These are phyloP conservation scores for Syrrhaptes paradoxus DNA, from an alignment of 2,113 vertebrate genomes.

Conservation along the genomic window DNA sequence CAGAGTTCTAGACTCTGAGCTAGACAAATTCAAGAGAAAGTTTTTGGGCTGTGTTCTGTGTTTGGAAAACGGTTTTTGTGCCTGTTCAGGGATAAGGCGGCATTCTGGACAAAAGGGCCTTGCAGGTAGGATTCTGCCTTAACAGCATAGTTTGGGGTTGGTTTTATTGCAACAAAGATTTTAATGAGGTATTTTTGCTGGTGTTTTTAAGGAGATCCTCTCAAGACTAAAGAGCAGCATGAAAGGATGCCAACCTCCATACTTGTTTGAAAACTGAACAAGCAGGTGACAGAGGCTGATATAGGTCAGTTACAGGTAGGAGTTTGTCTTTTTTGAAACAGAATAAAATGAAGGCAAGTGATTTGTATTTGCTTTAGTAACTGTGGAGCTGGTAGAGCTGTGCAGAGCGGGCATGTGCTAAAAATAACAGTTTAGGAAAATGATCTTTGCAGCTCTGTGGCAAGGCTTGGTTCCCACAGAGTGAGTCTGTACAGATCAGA, in stretches of 20 bases:
- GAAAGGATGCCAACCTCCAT: not conserved
- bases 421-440: not conserved
- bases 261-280: slow-evolving; percentile 39
- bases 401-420: not conserved
- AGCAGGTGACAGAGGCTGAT: slow-evolving; percentile 49
- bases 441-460: not conserved
- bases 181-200: slow-evolving; percentile 48
- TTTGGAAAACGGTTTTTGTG: not conserved
- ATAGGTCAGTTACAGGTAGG: slow-evolving; percentile 45
- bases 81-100: not conserved
- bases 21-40: not conserved
- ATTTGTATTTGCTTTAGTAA: not conserved
- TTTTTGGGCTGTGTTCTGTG: not conserved
- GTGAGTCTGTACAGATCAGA: not conserved
- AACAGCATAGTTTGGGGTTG: not conserved
- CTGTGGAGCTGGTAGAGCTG: not conserved
- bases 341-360: not conserved
- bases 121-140: not conserved
- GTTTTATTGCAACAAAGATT: not conserved
- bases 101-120: not conserved
- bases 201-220: slow-evolving; percentile 48
- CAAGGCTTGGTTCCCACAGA: not conserved
- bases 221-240: slow-evolving; percentile 35
- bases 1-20: not conserved
- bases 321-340: not conserved